Percentiles rank a stretch among this genome's conserved stretches.
These are phyloP conservation scores for Meganola albula DNA, from an alignment of 2,888 invertebrate genomes.

Conservation along the genomic window DNA sequence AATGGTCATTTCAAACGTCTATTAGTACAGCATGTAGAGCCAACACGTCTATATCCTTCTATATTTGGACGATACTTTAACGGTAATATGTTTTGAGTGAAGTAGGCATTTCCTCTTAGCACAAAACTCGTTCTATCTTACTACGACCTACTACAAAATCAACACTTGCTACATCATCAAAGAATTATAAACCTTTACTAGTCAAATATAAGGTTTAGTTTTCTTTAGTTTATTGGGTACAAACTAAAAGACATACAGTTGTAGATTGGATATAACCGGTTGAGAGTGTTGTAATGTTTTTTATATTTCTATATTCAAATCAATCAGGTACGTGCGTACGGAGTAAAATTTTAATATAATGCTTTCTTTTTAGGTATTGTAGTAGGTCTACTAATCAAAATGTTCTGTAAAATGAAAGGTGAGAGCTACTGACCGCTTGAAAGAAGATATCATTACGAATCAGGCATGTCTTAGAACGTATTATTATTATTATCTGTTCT, in stretches of 20 bases:
- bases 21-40: slow-evolving; percentile 4
- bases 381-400: too few relatives aligned
- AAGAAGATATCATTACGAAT: too few relatives aligned
- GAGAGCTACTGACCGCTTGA: too few relatives aligned
- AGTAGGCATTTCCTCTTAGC: slow-evolving; percentile 59
- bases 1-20: not conserved
- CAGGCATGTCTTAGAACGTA: too few relatives aligned
- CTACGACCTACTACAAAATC: slow-evolving; percentile 67
- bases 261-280: slow-evolving; percentile 40
- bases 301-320: slow-evolving; percentile 20
- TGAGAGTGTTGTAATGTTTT: slow-evolving; percentile 40
- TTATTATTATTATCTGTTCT: too few relatives aligned
- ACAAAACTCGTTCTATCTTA: slow-evolving; percentile 64
- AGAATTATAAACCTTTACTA: slow-evolving; percentile 4
- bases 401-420: too few relatives aligned
- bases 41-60: slow-evolving; percentile 30
- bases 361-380: too few relatives aligned
- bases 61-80: slow-evolving; percentile 51
- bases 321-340: slow-evolving; percentile 11
- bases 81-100: slow-evolving; percentile 56
- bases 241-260: slow-evolving; percentile 30
- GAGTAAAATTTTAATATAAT: too few relatives aligned
- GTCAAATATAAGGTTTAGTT: slow-evolving; percentile 6
- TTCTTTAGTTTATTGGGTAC: slow-evolving; percentile 3
- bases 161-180: slow-evolving; percentile 17